Conservation (phyloP, 92 coral and sea anemone genomes). For the Zoanthus gigantus region DNA sequence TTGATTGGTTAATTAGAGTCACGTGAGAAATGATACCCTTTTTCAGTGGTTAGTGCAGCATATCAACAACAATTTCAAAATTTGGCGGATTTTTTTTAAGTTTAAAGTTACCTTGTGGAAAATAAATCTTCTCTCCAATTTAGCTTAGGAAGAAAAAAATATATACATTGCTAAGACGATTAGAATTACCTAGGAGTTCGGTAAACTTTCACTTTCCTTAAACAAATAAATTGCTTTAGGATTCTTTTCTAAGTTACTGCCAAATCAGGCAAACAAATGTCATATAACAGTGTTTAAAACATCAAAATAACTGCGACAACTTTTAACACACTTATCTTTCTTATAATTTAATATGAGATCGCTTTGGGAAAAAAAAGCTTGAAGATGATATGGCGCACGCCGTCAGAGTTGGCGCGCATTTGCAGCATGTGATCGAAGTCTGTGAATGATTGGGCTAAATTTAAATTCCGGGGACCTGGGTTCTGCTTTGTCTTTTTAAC, state of each 20-base stretch:
- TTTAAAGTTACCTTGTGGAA: neutral
- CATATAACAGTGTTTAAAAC: no score
- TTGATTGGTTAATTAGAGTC: conserved; percentile 32
- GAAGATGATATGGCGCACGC: neutral
- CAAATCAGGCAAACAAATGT: no score
- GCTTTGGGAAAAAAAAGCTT: neutral
- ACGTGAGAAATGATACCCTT: neutral
- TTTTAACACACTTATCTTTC: no score
- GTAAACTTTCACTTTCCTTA: no score
- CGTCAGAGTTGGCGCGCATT: conserved; percentile 37
- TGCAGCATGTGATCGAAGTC: conserved; percentile 46
- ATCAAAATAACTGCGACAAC: no score
- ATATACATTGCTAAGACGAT: no score
- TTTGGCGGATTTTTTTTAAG: conserved; percentile 10
- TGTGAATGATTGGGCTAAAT: conserved; percentile 33
- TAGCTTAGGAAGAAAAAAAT: no score
- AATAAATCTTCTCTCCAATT: no score
- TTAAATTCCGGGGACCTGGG: conserved; percentile 50
- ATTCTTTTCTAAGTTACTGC: no score
- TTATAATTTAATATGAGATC: no score
- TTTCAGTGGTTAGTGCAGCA: neutral
- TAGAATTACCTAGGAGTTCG: no score
- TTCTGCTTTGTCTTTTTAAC: neutral
- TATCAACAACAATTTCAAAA: conserved; percentile 19
- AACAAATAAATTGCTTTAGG: no score